Evolutionary conservation across 2,888 invertebrate genomes (phyloP).

Genomic region (Apotomis betuletana): DNA sequence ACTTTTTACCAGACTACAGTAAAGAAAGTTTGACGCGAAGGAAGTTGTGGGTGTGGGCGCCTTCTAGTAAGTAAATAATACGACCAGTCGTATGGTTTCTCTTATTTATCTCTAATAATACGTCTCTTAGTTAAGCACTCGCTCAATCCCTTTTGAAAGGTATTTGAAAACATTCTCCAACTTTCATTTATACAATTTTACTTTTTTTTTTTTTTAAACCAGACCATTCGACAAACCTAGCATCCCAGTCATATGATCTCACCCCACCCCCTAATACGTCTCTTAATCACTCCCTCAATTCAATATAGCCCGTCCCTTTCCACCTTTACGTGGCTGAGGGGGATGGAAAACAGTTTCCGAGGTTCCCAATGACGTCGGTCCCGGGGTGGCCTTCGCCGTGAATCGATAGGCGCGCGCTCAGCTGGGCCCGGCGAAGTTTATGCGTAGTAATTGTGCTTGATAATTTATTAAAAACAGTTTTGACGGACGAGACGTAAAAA

Average conservation of each 20-base stretch:
- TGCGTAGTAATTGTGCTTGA: slow-evolving; percentile 30
- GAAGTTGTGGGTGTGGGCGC: no score
- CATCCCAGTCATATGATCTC: slow-evolving; percentile 30
- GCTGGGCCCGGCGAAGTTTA: slow-evolving; percentile 38
- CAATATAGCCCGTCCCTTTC: slow-evolving; percentile 15
- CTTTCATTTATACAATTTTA: no score
- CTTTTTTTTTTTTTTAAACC: no score
- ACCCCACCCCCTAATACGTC: slow-evolving; percentile 12
- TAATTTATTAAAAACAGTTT: neutral
- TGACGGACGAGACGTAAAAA: no score
- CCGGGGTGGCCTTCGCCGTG: slow-evolving; percentile 67
- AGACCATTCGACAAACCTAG: neutral
- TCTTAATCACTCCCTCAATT: slow-evolving; percentile 15
- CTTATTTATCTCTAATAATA: no score
- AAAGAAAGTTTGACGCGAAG: no score
- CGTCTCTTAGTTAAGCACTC: no score
- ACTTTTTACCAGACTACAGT: no score
- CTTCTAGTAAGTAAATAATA: no score
- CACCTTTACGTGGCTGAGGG: slow-evolving; percentile 2
- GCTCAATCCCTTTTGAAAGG: no score
- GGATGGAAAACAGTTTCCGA: slow-evolving; percentile 26
- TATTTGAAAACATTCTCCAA: no score
- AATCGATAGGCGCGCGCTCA: slow-evolving; percentile 70
- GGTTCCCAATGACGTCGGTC: slow-evolving; percentile 38
- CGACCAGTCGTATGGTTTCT: no score